These are phyloP conservation scores for Temnothorax curvispinosus DNA, from an alignment of 1,140 invertebrate genomes.

Conservation along the genomic window DNA sequence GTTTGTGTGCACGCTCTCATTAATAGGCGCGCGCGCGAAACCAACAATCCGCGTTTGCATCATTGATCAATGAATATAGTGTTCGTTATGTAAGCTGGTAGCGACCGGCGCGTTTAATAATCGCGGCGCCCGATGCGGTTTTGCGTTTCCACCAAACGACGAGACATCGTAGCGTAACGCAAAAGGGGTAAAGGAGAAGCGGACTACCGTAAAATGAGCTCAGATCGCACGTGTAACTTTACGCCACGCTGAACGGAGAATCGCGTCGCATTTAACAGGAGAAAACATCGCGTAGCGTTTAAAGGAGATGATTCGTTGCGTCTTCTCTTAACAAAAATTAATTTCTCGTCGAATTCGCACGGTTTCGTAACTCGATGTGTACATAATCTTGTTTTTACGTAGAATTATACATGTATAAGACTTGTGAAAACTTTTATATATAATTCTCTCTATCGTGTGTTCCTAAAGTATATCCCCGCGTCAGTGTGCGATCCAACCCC, in stretches of 20 bases:
- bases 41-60: background rate
- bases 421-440: background rate
- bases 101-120: constrained; percentile 23
- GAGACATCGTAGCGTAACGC: background rate
- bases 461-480: background rate
- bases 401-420: background rate
- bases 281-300: background rate
- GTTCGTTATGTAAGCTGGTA: constrained; percentile 13
- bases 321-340: background rate
- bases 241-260: background rate
- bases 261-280: background rate
- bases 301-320: background rate
- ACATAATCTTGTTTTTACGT: background rate
- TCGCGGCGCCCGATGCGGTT: constrained; percentile 9
- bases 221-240: constrained; percentile 41
- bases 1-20: background rate
- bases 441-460: background rate
- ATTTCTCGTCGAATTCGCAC: background rate
- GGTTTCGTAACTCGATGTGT: background rate
- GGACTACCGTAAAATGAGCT: constrained; percentile 9
- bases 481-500: background rate
- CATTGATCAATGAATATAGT: constrained; percentile 46
- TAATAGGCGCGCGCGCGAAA: constrained; percentile 6
- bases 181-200: constrained; percentile 2
- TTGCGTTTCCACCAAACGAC: constrained; percentile 12